Base-by-base conservation (phyloP, 2,888 invertebrate genomes). In the Aphidius colemani region DNA sequence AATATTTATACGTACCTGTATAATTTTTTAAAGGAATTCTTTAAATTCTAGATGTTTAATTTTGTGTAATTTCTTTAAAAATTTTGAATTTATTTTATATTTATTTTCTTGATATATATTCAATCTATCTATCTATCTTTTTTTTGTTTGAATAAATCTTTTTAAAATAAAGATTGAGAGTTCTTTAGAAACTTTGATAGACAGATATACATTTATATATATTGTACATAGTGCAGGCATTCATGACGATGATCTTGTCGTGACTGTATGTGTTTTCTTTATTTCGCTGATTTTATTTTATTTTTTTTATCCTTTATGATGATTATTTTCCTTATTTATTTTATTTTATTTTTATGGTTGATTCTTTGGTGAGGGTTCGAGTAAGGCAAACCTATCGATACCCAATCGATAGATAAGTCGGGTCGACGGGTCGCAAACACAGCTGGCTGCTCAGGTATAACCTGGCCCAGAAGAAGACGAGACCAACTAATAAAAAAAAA, bases 381-480 rank as follows among this genome's bases (percentile, higher is more conserved):
- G 46, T 41, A 46, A 46, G 46, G 56, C 11, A 58, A 61, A 61
- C 61, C 61, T 67, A 69, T 70, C 78, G 73, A 78, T 78, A 74
- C 67, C 67, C 71, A 77, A 79, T 80, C 77, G 76, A 79, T 76
- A 77, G 77, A 79, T 80, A 80, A 78, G 75, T 73, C 67, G 64
- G 72, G 71, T 66, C 72, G 74, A 73, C 74, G 70, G 71, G 70
- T 69, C 69, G 79, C 79, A 80, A 80, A 80, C 76, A 80, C 78
- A 80, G 80, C 80, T 79, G 79, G 75, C 71, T 64, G 67, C 72
- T 70, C 75, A 75, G 77, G 76, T 75, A 78, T 75, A 71, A 72
- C 67, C 70, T 71, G 70, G 59, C 64, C 64, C 30, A 30, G 30
- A 30, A 30, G 30, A 30, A 30, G 30, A 30, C 30, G 30, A 30